Base-by-base conservation (phyloP, 2,888 invertebrate genomes). In the Exocentrus adspersus region DNA sequence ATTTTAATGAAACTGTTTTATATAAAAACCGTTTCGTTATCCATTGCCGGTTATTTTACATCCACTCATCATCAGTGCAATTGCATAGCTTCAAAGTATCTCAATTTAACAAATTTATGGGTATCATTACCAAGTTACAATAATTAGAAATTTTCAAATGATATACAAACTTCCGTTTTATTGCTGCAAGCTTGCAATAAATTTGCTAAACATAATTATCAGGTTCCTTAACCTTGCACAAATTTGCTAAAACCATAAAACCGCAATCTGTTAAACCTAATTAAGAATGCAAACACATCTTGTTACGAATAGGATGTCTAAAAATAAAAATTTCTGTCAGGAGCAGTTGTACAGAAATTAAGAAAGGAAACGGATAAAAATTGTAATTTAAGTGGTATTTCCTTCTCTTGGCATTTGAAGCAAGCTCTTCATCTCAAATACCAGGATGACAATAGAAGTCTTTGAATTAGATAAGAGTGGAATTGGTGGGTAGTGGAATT, bases 401-500 rank as follows among this genome's bases (percentile, higher is more conserved):
- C 20, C 20, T 19, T 20, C 2, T 20, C 20, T 21, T 24, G 7
- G 14, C 9, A 16, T 48, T 48, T 10, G 10, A 2, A 28, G 17
- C 12, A 2, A 28, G 17, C 12, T 48, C 37, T 9, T 37, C 37
- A 14, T 45, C 1, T n/a, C 16, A n/a, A 16, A 28, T 46, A 28
- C 17, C 24, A 17, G 10, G 19, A 14, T 20, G 32, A n/a, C 19
- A 37, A n/a, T 37, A 10, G 19, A 30, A 53, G 42, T 32, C 19
- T n/a, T 42, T 7, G 41, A 42, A 53, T 42, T 42, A 53, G 30
- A 41, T 53, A 21, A 53, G 3, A 20, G 16, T 7, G 12, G 42
- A 42, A 53, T n/a, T n/a, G n/a, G 53, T 53, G 14, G 53, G 53
- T 24, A 42, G 53, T 24, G 16, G 42, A 41, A 53, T 53, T 21